Percentiles rank a stretch among this genome's conserved stretches.
Evolutionary conservation across 2,888 invertebrate species (phyloP).

Genomic region (Cetonia aurata): DNA sequence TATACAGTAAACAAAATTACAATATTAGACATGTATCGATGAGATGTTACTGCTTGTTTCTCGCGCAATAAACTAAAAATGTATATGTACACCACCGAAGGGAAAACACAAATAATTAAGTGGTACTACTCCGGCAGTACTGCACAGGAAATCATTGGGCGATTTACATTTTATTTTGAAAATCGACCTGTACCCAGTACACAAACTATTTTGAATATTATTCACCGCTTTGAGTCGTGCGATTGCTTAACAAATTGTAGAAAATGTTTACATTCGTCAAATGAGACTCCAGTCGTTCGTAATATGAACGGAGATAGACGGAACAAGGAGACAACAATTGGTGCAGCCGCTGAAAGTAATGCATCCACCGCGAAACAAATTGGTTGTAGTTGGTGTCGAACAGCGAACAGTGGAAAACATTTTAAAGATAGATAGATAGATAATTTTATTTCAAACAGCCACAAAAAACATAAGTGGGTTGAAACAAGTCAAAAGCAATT

Average conservation of each 20-base stretch:
- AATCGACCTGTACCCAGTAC: slow-evolving; percentile 3
- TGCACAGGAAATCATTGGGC: slow-evolving; percentile 6
- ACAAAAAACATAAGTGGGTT: too few species aligned
- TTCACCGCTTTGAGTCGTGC: background rate
- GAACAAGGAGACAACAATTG: slow-evolving; percentile 3
- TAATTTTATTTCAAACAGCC: too few species aligned
- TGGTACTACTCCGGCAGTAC: slow-evolving; percentile 14
- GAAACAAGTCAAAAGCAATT: too few species aligned
- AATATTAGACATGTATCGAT: too few species aligned
- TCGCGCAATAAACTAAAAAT: too few species aligned
- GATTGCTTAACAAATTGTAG: background rate
- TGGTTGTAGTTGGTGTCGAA: background rate
- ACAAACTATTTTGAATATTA: slow-evolving; percentile 7
- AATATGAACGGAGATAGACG: background rate
- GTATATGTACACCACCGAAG: background rate
- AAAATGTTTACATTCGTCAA: background rate
- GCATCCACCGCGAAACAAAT: background rate
- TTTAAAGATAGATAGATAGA: too few species aligned
- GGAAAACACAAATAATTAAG: background rate
- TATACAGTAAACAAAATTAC: too few species aligned
- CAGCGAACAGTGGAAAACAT: background rate
- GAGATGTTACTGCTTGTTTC: too few species aligned
- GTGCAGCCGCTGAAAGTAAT: background rate
- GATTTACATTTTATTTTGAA: slow-evolving; percentile 7
- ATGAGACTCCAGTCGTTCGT: background rate